A percentile compares a stretch with the other conserved stretches of the same genome.
Conservation (phyloP, 1,140 invertebrate genomes). For the Drosophila miranda region DNA sequence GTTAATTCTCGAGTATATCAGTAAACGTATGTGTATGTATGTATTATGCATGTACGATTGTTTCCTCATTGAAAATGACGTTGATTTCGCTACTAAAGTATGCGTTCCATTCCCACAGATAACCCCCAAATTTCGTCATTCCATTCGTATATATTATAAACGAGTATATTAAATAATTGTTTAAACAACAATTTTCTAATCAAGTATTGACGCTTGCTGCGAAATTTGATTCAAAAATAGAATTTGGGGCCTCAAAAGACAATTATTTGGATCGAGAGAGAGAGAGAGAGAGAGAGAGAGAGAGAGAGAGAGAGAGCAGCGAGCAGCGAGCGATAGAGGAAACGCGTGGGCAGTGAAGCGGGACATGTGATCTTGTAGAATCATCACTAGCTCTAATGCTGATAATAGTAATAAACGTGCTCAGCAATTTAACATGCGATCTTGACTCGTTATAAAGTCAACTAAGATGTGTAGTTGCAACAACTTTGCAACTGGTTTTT, state of each 20-base stretch:
- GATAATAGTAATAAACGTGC: constrained; percentile 1
- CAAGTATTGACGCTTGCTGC: constrained; percentile 20
- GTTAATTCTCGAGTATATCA: not conserved
- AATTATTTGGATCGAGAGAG: not conserved
- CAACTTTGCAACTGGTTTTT: constrained; percentile 32
- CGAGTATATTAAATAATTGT: constrained; percentile 23
- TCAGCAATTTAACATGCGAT: constrained; percentile 25
- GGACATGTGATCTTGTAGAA: not conserved
- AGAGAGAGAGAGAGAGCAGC: no score
- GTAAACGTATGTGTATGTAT: no score
- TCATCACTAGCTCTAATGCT: not conserved
- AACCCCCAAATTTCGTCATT: constrained; percentile 51
- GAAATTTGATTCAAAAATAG: constrained; percentile 4
- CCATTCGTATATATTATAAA: constrained; percentile 2
- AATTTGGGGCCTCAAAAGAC: not conserved
- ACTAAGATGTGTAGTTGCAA: constrained; percentile 2
- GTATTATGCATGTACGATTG: not conserved
- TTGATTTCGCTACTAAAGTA: constrained; percentile 7
- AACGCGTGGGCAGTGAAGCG: not conserved
- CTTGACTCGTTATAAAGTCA: constrained; percentile 19
- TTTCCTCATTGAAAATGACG: constrained; percentile 10
- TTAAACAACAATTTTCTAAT: constrained; percentile 44
- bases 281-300: no score
- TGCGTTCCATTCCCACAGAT: constrained; percentile 18
- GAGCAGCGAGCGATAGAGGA: no score